Evolutionary conservation across 2,113 vertebrate genomes (phyloP).

Genomic region (Hoplias malabaricus): DNA sequence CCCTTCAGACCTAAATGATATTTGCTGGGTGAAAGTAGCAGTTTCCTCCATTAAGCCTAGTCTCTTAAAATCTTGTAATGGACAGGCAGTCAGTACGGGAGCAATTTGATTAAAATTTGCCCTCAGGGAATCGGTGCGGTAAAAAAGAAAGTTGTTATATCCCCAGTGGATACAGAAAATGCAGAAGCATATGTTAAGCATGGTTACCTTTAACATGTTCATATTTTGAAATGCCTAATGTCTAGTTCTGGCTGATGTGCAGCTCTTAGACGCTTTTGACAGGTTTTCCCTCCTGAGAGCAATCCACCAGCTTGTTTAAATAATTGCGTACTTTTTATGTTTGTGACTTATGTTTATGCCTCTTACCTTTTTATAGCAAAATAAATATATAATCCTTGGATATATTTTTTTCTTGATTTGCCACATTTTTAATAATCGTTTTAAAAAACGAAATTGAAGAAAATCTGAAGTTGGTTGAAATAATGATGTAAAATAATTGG

Average conservation of each 20-base stretch:
- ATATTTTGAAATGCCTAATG: too few relatives aligned
- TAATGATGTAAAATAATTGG: too few relatives aligned
- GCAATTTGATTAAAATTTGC: neutral
- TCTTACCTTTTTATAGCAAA: too few relatives aligned
- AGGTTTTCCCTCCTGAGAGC: too few relatives aligned
- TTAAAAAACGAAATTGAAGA: too few relatives aligned
- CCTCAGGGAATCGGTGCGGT: neutral
- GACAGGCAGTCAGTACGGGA: neutral
- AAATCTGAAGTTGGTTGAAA: too few relatives aligned
- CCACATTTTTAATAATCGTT: too few relatives aligned
- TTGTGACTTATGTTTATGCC: neutral
- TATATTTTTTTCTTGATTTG: too few relatives aligned
- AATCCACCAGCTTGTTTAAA: neutral
- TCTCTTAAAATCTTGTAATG: neutral
- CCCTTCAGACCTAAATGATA: constrained; percentile 1
- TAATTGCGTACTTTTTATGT: neutral
- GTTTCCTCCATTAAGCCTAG: neutral
- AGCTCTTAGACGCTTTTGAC: neutral
- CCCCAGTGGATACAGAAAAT: neutral
- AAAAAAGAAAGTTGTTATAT: neutral
- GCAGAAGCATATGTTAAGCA: neutral
- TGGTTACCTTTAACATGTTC: neutral
- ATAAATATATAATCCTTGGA: too few relatives aligned
- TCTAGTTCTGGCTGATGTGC: neutral
- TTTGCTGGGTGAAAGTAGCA: neutral